Evolutionary conservation across 2,797 vertebrate species (phyloP).

Genomic region (Dermochelys coriacea): DNA sequence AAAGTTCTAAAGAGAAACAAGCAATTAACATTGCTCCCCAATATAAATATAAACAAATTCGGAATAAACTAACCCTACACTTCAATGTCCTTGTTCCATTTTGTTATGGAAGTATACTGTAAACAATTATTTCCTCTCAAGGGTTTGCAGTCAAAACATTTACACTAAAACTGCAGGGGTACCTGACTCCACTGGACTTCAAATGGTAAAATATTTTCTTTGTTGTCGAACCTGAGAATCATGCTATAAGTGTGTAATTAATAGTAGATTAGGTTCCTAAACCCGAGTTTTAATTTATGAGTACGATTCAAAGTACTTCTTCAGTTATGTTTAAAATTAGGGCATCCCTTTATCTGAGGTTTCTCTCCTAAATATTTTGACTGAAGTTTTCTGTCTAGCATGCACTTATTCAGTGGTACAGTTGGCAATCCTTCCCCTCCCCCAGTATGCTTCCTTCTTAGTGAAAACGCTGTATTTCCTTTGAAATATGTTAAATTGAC

Average conservation of each 20-base stretch:
- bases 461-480: neutral
- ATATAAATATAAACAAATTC: neutral
- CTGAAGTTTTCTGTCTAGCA: neutral
- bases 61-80: neutral
- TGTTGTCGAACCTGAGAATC: neutral
- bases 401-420: neutral
- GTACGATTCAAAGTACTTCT: neutral
- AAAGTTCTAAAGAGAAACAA: neutral
- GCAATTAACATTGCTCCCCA: neutral
- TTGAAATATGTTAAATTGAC: neutral
- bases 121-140: neutral
- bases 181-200: neutral
- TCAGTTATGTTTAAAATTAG: neutral
- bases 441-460: neutral
- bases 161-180: neutral
- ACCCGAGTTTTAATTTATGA: neutral
- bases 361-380: neutral
- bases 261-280: neutral
- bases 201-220: neutral
- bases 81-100: neutral
- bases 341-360: neutral
- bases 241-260: neutral
- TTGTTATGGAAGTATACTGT: neutral
- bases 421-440: neutral
- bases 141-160: neutral